phyloP scores from a whole-genome alignment of 2,888 invertebrate species.

The Ephialtes manifestator region DNA sequence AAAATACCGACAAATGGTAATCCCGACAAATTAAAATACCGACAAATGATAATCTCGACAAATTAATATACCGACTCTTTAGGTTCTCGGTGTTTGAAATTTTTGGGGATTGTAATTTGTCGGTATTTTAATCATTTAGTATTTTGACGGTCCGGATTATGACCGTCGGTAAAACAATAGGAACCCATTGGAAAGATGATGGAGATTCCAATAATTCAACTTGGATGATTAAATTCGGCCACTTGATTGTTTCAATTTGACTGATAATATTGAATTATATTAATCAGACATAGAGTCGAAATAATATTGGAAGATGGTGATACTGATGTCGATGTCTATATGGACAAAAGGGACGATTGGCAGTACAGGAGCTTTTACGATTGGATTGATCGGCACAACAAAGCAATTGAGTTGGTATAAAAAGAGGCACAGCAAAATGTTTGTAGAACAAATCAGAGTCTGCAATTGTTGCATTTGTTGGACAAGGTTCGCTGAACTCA shows the following conservation, averaged over 20 bases:
- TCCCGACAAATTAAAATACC: too few species aligned
- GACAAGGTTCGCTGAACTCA: conserved; percentile 56
- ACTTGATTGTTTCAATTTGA: neutral
- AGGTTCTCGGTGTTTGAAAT: too few species aligned
- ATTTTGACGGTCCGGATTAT: too few species aligned
- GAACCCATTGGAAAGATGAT: too few species aligned
- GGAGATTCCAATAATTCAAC: neutral
- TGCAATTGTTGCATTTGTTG: conserved; percentile 3
- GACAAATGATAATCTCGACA: too few species aligned
- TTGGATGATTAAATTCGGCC: neutral
- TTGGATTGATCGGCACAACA: conserved; percentile 66
- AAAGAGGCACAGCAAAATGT: neutral
- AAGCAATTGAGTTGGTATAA: conserved; percentile 65
- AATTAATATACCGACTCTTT: too few species aligned
- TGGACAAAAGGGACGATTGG: neutral
- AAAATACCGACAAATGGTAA: too few species aligned
- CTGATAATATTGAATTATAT: neutral
- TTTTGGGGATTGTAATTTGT: too few species aligned
- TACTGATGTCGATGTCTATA: neutral
- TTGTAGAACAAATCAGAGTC: neutral
- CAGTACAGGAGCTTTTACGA: conserved; percentile 59
- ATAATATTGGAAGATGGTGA: neutral
- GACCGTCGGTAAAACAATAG: too few species aligned
- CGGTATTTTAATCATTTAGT: too few species aligned
- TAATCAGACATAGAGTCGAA: neutral